Base-by-base conservation (phyloP, 2,888 invertebrate species). In the Caenorhabditis sulstoni region DNA sequence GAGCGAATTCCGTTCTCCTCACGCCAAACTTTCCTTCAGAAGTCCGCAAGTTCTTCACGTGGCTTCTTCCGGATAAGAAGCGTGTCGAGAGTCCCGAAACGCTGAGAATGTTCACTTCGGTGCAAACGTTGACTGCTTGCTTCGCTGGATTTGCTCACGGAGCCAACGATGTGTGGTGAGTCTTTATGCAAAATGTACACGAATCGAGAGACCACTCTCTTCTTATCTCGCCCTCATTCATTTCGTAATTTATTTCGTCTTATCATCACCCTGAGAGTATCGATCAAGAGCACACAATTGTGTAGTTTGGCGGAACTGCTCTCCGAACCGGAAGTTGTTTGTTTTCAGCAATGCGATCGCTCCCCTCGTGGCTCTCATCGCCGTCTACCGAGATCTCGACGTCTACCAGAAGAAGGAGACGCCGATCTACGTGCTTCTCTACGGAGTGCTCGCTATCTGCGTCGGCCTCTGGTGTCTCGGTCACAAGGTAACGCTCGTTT, bases 61-160 rank as follows among this genome's bases (percentile, higher is more conserved):
- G 85, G 86, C 78, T 88, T 9, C 73, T 88, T 5, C 88, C 88
- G 9, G 67, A 73, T 16, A 67, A 79, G 23, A 66, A 65, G 0
- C 78, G 85, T 9, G 57, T 57, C 14, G 79, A 87, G 20, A 80
- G 85, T 44, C 39, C 70, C 52, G 75, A 84, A 9, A 88, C 87
- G 1, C 73, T 87, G 41, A 67, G 71, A 29, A 73, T 95, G 29
- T 99, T 99, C 92, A 95, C 96, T 49, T 96, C 96, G 91, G 93
- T 98, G 50, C 98, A 99, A 93, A 94, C 98, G 65, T 92, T 99
- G 71, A 98, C 98, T 0, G 99, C 98, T 4, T 94, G 96, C 14
- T 99, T 99, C 91, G 98, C 97, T 1, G 96, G 97, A 66, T 99
- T 99, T 91, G 98, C 98, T n/a, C 98, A 99, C 90, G 99, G 98